Evolutionary conservation across 2,888 invertebrate species (phyloP), one percentile per base, ranked within the genome.

Genomic region (Morpho deidamia): DNA sequence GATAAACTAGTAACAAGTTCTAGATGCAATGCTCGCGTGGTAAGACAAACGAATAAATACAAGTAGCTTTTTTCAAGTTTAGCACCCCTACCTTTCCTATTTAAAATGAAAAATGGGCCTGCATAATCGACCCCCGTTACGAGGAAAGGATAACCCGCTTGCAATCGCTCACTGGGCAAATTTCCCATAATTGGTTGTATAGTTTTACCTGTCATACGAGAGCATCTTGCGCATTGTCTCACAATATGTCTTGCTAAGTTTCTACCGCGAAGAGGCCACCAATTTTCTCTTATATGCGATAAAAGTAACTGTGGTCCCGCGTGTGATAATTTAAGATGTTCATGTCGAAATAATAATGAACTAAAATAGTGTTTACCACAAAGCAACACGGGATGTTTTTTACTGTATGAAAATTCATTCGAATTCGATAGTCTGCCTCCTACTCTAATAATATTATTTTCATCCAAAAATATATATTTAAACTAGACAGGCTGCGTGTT

Each of bases 1-100:
- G n/a, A n/a, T n/a, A n/a, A n/a, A n/a, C n/a, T n/a, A n/a, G 34
- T 7, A 34, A 34, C 34, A 34, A 34, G 34, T 8, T 34, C 34
- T 34, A 34, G 34, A 34, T 34, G 34, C 8, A 34, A 7, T 7
- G 8, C 34, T 8, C 8, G 7, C 34, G 34, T 7, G n/a, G 39
- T 43, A 5, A 62, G 44, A 46, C 61, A 63, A 1, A 65, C 57
- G 50, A 65, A 65, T 8, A 65, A 2, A 33, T 56, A 60, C 0
- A 58, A 12, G 32, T 59, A 59, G 32, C 35, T 48, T 50, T 61
- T 59, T 8, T 39, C 12, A 1, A 48, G 11, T 11, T 14, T 45
- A 42, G 11, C 10, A 11, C 59, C 59, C 33, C 58, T 56, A 8
- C 58, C 59, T 14, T 56, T 59, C 8, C 44, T 32, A 14, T 54